phyloP scores from a whole-genome alignment of 2,888 invertebrate species.

The Dromius quadrimaculatus region DNA sequence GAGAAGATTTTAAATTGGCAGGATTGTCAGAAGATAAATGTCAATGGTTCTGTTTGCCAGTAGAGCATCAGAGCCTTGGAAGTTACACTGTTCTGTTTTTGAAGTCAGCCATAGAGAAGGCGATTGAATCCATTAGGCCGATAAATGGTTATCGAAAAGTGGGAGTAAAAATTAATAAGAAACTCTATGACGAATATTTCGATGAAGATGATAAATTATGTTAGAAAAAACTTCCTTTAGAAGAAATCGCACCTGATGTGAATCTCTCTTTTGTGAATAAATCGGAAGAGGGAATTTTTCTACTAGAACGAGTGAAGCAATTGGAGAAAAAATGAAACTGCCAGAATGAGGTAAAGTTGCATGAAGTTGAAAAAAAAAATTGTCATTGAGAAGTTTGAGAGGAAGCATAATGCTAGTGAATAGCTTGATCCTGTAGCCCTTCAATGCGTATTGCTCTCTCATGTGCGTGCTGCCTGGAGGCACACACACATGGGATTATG shows the following conservation, averaged over 20 bases:
- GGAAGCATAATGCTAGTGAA: no score
- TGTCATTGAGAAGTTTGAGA: no score
- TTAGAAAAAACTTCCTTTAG: slow-evolving; percentile 9
- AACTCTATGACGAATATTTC: slow-evolving; percentile 10
- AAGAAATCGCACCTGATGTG: no score
- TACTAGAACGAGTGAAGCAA: no score
- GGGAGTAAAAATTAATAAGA: not conserved
- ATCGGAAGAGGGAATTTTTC: no score
- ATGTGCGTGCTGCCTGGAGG: slow-evolving; percentile 7
- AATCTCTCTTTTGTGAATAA: no score
- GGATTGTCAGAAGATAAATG: no score
- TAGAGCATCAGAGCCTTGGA: not conserved
- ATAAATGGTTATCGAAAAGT: not conserved
- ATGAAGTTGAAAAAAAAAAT: no score
- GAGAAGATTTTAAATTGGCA: no score
- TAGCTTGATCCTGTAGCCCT: not conserved
- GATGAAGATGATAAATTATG: slow-evolving; percentile 27
- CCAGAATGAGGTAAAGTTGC: no score
- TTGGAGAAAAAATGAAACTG: no score
- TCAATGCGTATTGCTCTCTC: not conserved
- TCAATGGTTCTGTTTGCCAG: no score
- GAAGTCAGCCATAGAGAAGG: not conserved
- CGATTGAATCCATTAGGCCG: not conserved
- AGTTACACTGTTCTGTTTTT: not conserved
- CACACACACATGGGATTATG: not conserved